Percentiles rank a stretch among this genome's conserved stretches.
Evolutionary conservation across 2,888 invertebrate species (phyloP).

Genomic region (Mystacides longicornis): DNA sequence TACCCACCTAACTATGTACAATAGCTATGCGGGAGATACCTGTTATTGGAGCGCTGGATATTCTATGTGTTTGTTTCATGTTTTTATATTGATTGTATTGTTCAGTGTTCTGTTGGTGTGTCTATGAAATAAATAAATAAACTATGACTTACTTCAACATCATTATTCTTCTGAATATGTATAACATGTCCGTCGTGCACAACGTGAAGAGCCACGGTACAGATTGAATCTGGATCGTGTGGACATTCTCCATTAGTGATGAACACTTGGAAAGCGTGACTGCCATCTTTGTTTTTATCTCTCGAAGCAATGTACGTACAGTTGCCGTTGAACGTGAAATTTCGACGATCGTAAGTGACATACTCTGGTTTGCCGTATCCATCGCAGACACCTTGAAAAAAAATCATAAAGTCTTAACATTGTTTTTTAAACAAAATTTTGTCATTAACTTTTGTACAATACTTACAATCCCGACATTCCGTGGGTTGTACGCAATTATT

Average conservation of each 20-base stretch:
- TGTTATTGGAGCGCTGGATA: too few species aligned
- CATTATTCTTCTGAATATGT: slow-evolving; percentile 39
- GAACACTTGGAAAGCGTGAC: slow-evolving; percentile 52
- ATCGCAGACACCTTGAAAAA: slow-evolving; percentile 62
- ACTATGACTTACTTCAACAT: slow-evolving; percentile 7
- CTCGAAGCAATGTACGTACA: slow-evolving; percentile 77
- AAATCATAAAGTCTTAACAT: too few species aligned
- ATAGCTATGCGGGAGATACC: too few species aligned
- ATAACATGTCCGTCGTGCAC: slow-evolving; percentile 57
- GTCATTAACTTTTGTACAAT: too few species aligned
- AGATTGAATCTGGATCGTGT: slow-evolving; percentile 46
- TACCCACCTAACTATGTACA: too few species aligned
- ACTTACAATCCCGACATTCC: slow-evolving; percentile 68
- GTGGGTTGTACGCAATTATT: slow-evolving; percentile 61
- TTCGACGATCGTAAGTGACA: slow-evolving; percentile 73
- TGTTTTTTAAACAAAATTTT: too few species aligned
- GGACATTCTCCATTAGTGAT: slow-evolving; percentile 66
- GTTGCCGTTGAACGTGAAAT: slow-evolving; percentile 73
- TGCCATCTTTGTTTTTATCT: slow-evolving; percentile 50
- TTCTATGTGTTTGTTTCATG: too few species aligned
- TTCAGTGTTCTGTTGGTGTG: too few species aligned
- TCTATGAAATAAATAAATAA: too few species aligned
- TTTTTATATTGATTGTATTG: too few species aligned
- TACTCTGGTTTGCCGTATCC: slow-evolving; percentile 75
- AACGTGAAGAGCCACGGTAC: slow-evolving; percentile 61